Base-by-base conservation (phyloP, 64 coral and sea anemone genomes). In the Stichodactyla mertensii region DNA sequence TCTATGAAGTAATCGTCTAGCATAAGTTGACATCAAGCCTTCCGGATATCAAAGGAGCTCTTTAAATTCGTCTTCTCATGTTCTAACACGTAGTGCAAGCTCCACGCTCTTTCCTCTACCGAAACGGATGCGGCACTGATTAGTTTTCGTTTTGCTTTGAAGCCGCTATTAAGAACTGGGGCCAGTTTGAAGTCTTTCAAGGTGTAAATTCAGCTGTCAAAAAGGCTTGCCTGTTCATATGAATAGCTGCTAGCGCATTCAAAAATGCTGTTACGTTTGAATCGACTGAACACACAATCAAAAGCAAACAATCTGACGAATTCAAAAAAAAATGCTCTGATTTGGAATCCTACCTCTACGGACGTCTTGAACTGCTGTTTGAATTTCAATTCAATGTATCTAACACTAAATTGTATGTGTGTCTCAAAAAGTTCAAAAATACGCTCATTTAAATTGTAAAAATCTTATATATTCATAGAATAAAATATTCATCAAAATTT, bases 381-480 rank as follows among this genome's bases (percentile, higher is more conserved):
- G n/a, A 0, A 26, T 31, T 74, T 31, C 22, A 74, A 31, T 74
- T 31, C 7, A 4, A 31, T 74, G 24, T 74, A 74, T 74, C 69
- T 23, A 12, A 27, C 24, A 31, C 22, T 13, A 11, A 74, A 27
- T 28, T 66, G 62, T 8, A 71, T 71, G 10, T 71, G 56, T 58
- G 1, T 58, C 14, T 58, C 14, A 58, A 58, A 15, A 71, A 71
- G n/a, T 5, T 6, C 5, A 71, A 71, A 58, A 58, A 58, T 58
- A 74, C 22, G 24, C 64, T 69, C 64, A 74, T 74, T 74, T 74
- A 31, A 74, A 74, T 74, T 31, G 69, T 31, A 31, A 74, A 74
- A 74, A 31, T 66, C 62, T n/a, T 11, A 74, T 71, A 11, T 71
- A 8, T 6, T 70, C 16, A 10, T n/a, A 70, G 19, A 23, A 20